Evolutionary conservation across 1,140 invertebrate genomes (phyloP).

Genomic region (Sycobia sp.): DNA sequence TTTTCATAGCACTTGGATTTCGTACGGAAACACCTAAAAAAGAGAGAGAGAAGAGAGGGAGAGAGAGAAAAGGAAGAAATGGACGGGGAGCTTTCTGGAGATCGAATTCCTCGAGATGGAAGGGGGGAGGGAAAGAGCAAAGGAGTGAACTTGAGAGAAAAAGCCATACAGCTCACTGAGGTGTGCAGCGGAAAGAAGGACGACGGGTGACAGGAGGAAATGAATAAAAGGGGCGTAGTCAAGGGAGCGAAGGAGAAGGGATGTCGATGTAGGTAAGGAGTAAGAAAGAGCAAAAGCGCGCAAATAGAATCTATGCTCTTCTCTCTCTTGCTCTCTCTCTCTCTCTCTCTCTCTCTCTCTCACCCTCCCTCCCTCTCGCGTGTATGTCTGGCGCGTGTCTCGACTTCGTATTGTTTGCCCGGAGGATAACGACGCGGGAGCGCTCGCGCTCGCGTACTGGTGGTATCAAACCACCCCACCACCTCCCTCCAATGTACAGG

Average conservation of each 20-base stretch:
- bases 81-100: constrained; percentile 1
- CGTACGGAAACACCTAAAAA: no score
- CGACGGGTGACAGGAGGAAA: constrained; percentile 11
- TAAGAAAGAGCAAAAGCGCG: no score
- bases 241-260: neutral
- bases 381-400: constrained; percentile 31
- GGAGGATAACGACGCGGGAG: neutral
- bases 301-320: no score
- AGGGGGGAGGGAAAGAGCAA: neutral
- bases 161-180: neutral
- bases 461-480: no score
- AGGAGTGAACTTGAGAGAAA: neutral
- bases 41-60: neutral
- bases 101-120: constrained; percentile 23
- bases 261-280: neutral
- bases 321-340: no score
- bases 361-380: no score
- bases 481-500: no score
- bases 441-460: neutral
- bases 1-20: constrained; percentile 12
- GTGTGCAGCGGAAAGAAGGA: constrained; percentile 11
- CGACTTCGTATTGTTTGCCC: constrained; percentile 30
- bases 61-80: neutral
- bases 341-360: no score
- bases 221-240: constrained; percentile 22